These are phyloP conservation scores for Tachuris rubrigastra DNA, from an alignment of 2,113 vertebrate species.

Conservation along the genomic window DNA sequence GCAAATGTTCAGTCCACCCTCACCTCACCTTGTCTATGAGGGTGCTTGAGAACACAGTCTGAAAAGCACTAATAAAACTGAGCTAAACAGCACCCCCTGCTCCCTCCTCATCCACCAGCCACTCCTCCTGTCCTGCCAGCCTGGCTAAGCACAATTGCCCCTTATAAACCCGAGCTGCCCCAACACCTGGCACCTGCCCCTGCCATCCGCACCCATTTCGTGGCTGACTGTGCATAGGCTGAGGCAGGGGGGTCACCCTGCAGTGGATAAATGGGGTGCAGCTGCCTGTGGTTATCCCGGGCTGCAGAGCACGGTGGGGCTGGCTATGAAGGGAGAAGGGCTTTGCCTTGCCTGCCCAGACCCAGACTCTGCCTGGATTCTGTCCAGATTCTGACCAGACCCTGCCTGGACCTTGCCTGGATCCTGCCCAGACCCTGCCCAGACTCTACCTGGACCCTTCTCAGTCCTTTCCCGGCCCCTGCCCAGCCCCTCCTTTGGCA, in stretches of 20 bases:
- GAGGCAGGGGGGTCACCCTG: too few relatives aligned
- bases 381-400: too few relatives aligned
- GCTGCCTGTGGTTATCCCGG: neutral
- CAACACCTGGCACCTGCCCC: neutral
- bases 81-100: neutral
- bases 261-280: neutral
- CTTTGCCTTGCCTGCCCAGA: neutral
- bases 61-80: neutral
- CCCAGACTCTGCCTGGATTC: neutral
- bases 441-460: too few relatives aligned
- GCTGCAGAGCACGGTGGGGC: neutral
- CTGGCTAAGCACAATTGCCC: neutral
- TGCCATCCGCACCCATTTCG: neutral
- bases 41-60: neutral
- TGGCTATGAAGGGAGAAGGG: neutral
- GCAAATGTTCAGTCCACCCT: too few relatives aligned
- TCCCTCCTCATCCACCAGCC: neutral
- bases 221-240: neutral
- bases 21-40: neutral
- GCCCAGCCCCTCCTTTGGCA: neutral
- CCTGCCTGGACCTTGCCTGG: neutral
- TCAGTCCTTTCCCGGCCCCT: neutral
- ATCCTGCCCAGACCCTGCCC: too few relatives aligned
- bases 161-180: neutral
- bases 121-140: neutral